These are phyloP conservation scores for Myocastor coypus DNA, from an alignment of 2,113 vertebrate species.

Conservation along the genomic window DNA sequence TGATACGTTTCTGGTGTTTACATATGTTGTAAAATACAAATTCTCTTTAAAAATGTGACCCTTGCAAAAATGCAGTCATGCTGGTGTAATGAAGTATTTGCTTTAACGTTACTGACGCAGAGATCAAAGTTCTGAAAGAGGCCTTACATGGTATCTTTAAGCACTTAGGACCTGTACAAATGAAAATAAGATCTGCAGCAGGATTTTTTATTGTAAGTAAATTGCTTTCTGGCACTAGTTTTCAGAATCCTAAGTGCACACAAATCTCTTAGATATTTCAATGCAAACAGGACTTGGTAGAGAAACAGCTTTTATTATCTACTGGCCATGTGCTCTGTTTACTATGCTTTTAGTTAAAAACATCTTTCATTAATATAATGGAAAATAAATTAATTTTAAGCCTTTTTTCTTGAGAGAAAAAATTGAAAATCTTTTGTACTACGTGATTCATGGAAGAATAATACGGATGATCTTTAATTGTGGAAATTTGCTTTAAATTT, in stretches of 20 bases:
- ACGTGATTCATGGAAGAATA: not conserved
- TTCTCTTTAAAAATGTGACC: not conserved
- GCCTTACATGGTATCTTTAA: not conserved
- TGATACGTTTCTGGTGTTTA: not conserved
- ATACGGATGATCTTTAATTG: not conserved
- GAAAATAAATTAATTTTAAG: conserved; percentile 54
- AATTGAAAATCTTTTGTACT: not conserved
- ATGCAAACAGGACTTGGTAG: not conserved
- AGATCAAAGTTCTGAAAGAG: not conserved
- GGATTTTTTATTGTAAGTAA: not conserved
- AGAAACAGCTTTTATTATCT: not conserved
- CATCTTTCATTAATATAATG: conserved; percentile 21
- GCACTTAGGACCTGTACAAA: not conserved
- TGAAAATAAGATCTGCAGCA: not conserved
- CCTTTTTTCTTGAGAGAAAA: conserved; percentile 26
- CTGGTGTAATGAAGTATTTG: not conserved
- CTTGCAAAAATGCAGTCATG: not conserved
- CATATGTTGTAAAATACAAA: not conserved
- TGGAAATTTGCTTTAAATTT: not conserved
- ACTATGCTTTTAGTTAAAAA: not conserved
- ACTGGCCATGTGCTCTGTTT: not conserved
- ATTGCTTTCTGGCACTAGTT: not conserved
- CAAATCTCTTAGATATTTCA: not conserved
- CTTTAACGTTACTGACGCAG: not conserved
- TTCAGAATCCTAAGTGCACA: not conserved